These are phyloP conservation scores for Ectemnius continuus DNA, from an alignment of 2,888 invertebrate species.

Conservation along the genomic window DNA sequence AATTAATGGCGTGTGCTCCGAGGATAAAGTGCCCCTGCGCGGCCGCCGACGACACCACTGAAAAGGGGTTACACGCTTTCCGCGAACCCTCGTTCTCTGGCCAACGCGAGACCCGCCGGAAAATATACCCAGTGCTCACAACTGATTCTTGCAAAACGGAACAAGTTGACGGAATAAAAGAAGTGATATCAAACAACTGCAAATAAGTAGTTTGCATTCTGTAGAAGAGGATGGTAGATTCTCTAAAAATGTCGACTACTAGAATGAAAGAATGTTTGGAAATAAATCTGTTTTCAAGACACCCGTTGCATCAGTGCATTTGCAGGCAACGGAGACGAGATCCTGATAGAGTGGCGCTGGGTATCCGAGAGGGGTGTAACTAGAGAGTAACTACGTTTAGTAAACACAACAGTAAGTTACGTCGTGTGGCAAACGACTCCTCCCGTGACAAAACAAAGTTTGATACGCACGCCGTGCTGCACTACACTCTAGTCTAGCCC, in stretches of 20 bases:
- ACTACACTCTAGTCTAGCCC: conserved; percentile 1
- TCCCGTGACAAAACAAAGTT: conserved; percentile 71
- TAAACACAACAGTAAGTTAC: conserved; percentile 76
- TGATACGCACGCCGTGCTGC: conserved; percentile 58
- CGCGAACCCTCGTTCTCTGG: conserved; percentile 2
- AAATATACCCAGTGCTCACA: no score
- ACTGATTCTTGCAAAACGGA: no score
- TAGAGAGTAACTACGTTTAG: conserved; percentile 70
- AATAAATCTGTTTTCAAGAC: not conserved
- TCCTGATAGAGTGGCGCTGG: conserved; percentile 16
- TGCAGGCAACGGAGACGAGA: conserved; percentile 14
- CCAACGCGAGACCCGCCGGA: no score
- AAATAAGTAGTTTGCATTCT: no score
- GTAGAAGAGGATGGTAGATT: no score
- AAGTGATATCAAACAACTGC: not conserved
- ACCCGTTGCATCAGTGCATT: conserved; percentile 5
- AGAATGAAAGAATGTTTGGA: not conserved
- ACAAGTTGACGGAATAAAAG: not conserved
- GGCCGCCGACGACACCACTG: conserved; percentile 29
- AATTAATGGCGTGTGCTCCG: conserved; percentile 68
- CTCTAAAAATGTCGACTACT: no score
- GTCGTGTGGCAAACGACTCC: conserved; percentile 71
- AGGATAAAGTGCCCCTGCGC: conserved; percentile 61
- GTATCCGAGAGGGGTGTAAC: conserved; percentile 23
- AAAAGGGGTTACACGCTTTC: conserved; percentile 37